A percentile compares a stretch with the other conserved stretches of the same genome.
phyloP scores from a whole-genome alignment of 2,113 vertebrate species.

The Ceyx melanurus region DNA sequence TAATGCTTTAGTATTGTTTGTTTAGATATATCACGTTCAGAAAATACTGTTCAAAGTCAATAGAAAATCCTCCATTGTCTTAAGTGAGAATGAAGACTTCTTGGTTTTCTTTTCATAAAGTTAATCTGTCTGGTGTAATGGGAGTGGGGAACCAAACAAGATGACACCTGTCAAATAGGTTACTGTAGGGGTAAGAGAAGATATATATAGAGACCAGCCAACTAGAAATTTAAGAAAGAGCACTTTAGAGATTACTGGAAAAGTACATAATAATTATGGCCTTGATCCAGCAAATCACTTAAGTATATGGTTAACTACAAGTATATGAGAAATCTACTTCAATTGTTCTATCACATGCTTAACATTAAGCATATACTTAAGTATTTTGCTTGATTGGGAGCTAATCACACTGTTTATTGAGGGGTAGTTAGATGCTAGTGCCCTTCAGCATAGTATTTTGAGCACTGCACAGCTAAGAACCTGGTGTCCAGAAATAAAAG shows the following conservation, averaged over 20 bases:
- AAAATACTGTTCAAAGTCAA: neutral
- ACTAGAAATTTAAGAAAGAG: conserved; percentile 3
- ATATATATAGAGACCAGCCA: neutral
- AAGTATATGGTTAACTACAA: conserved; percentile 45
- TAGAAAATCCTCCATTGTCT: neutral
- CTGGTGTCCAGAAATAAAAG: neutral
- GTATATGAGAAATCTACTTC: conserved; percentile 40
- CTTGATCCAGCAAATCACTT: conserved; percentile 59
- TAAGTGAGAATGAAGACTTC: neutral
- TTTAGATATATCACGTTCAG: neutral
- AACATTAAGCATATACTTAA: conserved; percentile 26
- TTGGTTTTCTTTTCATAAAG: neutral
- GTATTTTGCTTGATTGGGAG: conserved; percentile 22
- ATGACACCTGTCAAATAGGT: neutral
- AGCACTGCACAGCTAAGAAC: neutral
- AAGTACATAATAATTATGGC: conserved; percentile 54
- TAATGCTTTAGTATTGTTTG: neutral
- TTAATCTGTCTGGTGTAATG: neutral
- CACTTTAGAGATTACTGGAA: conserved; percentile 47
- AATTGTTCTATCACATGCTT: conserved; percentile 33
- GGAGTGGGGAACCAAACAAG: neutral
- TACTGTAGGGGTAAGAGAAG: neutral
- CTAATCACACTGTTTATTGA: conserved; percentile 58
- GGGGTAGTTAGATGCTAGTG: conserved; percentile 6
- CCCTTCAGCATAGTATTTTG: conserved; percentile 9